phyloP scores from a whole-genome alignment of 2,113 vertebrate species.

The Lampris incognitus region DNA sequence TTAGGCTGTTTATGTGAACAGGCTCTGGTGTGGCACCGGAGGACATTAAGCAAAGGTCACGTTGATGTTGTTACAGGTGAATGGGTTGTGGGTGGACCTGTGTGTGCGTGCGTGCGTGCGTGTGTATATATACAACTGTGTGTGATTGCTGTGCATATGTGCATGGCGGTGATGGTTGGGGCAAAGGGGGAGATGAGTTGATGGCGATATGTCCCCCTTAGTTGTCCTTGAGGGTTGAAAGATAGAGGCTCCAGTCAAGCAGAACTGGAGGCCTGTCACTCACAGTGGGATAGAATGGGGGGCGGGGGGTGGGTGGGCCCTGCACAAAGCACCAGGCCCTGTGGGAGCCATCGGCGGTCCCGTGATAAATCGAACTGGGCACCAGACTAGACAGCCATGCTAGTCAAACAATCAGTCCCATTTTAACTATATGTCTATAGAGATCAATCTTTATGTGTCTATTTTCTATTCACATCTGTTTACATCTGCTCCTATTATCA shows the following conservation, averaged over 20 bases:
- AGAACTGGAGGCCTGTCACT: slow-evolving; percentile 82
- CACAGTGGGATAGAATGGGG: slow-evolving; percentile 56
- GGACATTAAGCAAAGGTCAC: slow-evolving; percentile 77
- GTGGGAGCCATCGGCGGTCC: slow-evolving; percentile 61
- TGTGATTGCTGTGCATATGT: slow-evolving; percentile 31
- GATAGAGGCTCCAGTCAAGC: slow-evolving; percentile 74
- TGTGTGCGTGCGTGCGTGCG: slow-evolving; percentile 3
- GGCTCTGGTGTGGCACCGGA: slow-evolving; percentile 58
- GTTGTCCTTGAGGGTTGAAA: slow-evolving; percentile 76
- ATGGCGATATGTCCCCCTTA: slow-evolving; percentile 78
- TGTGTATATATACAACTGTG: background rate
- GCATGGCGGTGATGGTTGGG: slow-evolving; percentile 51
- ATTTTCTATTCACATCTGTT: no score
- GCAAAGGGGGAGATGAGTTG: slow-evolving; percentile 69
- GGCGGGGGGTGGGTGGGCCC: slow-evolving; percentile 10
- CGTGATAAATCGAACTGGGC: slow-evolving; percentile 74
- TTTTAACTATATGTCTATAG: slow-evolving; percentile 51
- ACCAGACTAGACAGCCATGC: slow-evolving; percentile 55
- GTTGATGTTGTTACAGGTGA: slow-evolving; percentile 76
- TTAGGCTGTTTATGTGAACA: slow-evolving; percentile 71
- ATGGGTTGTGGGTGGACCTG: slow-evolving; percentile 42
- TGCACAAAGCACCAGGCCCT: slow-evolving; percentile 50
- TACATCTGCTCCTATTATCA: no score
- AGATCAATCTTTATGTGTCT: slow-evolving; percentile 8
- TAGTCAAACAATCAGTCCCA: slow-evolving; percentile 55